A percentile compares a stretch with the other conserved stretches of the same genome.
These are phyloP conservation scores for Tetrao urogallus DNA, from an alignment of 2,113 vertebrate species.

Conservation along the genomic window DNA sequence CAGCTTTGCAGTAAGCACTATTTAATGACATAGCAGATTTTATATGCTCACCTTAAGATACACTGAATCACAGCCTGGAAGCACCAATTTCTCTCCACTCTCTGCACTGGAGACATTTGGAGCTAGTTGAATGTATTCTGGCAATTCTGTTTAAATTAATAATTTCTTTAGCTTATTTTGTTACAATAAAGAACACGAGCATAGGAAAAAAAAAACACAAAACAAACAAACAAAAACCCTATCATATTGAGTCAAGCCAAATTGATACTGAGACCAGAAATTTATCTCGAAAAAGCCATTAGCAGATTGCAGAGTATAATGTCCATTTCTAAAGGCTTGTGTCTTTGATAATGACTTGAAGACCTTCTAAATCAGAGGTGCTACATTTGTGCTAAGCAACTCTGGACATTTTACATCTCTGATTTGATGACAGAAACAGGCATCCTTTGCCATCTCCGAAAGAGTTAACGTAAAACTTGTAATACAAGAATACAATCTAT, in stretches of 20 bases:
- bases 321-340: neutral
- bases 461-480: neutral
- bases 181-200: neutral
- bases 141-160: slow-evolving; percentile 2
- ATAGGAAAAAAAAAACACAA: neutral
- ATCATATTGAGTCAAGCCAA: neutral
- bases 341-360: neutral
- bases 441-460: neutral
- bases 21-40: neutral
- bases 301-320: neutral
- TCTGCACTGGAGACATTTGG: neutral
- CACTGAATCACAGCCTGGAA: slow-evolving; percentile 3
- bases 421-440: neutral
- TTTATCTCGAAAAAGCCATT: neutral
- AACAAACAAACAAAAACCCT: too few relatives aligned
- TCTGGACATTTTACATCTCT: neutral
- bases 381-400: neutral
- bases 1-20: neutral
- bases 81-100: neutral
- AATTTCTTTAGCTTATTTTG: neutral
- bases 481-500: neutral
- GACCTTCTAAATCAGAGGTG: neutral
- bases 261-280: neutral
- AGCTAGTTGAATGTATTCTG: neutral
- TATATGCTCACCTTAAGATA: neutral